Percentiles rank a stretch among this genome's conserved stretches.
phyloP scores from a whole-genome alignment of 2,888 invertebrate genomes.

The Drosophila percnosoma region DNA sequence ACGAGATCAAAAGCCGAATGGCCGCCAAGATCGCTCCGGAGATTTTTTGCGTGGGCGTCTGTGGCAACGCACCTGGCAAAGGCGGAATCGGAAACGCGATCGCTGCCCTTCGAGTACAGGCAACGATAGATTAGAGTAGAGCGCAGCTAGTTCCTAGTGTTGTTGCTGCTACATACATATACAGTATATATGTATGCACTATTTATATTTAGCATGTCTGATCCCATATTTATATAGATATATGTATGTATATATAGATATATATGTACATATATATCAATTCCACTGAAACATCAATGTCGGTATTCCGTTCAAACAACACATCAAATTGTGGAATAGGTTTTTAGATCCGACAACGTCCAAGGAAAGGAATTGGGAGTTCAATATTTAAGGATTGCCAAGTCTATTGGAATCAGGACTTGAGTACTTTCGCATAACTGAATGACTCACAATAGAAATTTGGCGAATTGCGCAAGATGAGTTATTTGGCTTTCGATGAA shows the following conservation, averaged over 20 bases:
- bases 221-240: too few species aligned
- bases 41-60: constrained; percentile 24
- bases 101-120: constrained; percentile 3
- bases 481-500: background rate
- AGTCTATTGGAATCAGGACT: background rate
- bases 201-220: too few species aligned
- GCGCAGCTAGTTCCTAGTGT: constrained; percentile 34
- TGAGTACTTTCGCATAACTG: background rate
- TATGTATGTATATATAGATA: background rate
- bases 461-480: background rate
- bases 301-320: too few species aligned
- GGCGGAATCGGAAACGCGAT: constrained; percentile 14
- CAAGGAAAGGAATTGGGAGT: background rate
- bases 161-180: constrained; percentile 3
- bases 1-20: background rate
- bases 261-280: background rate
- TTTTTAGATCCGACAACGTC: background rate
- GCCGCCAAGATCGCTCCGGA: constrained; percentile 4
- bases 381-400: background rate
- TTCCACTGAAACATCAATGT: background rate
- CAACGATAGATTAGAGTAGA: background rate
- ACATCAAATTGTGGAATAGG: background rate
- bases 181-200: background rate
- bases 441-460: background rate
- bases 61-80: constrained; percentile 37